These are phyloP conservation scores for Herminia tarsipennalis DNA, from an alignment of 2,888 invertebrate species.

Conservation along the genomic window DNA sequence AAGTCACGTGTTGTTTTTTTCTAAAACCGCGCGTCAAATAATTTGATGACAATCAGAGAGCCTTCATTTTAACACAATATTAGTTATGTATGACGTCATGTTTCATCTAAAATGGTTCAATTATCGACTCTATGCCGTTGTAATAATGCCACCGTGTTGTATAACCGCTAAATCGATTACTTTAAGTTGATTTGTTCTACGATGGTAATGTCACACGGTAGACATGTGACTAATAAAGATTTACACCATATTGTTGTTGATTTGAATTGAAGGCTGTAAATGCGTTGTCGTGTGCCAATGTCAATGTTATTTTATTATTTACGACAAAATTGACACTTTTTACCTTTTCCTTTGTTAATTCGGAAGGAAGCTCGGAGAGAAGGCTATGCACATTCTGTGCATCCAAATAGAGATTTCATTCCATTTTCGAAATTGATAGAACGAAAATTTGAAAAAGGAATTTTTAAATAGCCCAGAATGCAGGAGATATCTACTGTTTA, in stretches of 20 bases:
- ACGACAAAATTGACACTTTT: too few species aligned
- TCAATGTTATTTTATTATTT: conserved; percentile 14
- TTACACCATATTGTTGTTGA: conserved; percentile 35
- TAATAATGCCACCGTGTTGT: conserved; percentile 8
- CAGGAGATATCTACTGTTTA: too few species aligned
- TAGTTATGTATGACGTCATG: conserved; percentile 19
- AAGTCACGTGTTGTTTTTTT: background rate
- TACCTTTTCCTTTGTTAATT: too few species aligned
- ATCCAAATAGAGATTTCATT: too few species aligned
- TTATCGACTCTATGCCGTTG: conserved; percentile 12
- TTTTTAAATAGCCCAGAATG: too few species aligned
- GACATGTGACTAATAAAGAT: conserved; percentile 30
- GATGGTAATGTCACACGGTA: conserved; percentile 18
- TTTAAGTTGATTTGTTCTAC: conserved; percentile 27
- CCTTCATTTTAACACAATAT: conserved; percentile 5
- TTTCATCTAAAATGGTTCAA: background rate
- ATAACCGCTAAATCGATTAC: conserved; percentile 24
- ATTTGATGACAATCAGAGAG: background rate
- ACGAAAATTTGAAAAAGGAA: too few species aligned
- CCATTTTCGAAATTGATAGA: too few species aligned
- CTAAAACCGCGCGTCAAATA: background rate
- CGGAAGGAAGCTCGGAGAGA: too few species aligned
- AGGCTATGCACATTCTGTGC: too few species aligned
- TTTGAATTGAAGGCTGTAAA: conserved; percentile 11
- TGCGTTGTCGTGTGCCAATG: conserved; percentile 11